Conservation (phyloP, 2,797 vertebrate species). For the Stomatorhinus walkeri region DNA sequence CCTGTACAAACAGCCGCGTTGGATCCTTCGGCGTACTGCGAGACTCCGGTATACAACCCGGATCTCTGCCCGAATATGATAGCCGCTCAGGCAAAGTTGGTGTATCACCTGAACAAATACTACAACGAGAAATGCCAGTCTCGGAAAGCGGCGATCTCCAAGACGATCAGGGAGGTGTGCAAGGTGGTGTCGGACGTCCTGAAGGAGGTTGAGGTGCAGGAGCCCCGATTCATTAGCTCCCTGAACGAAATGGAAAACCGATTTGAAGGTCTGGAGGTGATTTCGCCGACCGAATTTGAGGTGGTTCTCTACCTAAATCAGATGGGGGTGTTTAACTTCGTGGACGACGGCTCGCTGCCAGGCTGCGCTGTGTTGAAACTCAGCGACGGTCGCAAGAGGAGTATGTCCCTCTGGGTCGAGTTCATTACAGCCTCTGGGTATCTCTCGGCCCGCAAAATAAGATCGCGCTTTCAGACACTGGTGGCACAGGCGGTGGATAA, state of each 20-base stretch:
- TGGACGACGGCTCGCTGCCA: constrained; percentile 80
- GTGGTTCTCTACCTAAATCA: constrained; percentile 84
- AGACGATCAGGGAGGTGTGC: constrained; percentile 80
- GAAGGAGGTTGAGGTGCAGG: constrained; percentile 83
- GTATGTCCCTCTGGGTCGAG: constrained; percentile 87
- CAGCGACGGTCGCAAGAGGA: constrained; percentile 80
- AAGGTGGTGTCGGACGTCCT: constrained; percentile 82
- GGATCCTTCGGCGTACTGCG: constrained; percentile 85
- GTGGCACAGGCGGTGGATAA: constrained; percentile 85
- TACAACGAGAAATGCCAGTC: constrained; percentile 85
- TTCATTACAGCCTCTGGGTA: constrained; percentile 85
- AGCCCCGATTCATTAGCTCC: constrained; percentile 82
- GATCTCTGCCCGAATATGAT: constrained; percentile 91
- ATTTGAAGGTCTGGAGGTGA: constrained; percentile 77
- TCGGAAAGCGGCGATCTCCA: constrained; percentile 77
- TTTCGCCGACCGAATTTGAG: constrained; percentile 80
- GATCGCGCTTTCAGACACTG: constrained; percentile 78
- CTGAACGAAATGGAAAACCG: constrained; percentile 82
- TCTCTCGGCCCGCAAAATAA: constrained; percentile 81
- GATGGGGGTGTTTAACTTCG: constrained; percentile 86
- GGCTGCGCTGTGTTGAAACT: constrained; percentile 81
- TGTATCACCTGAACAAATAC: constrained; percentile 82
- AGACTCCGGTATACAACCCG: constrained; percentile 90
- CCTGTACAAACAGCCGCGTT: constrained; percentile 95
- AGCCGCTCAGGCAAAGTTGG: constrained; percentile 82